Base-by-base conservation (phyloP, 2,888 invertebrate species). In the Agrenia bidenticulata region DNA sequence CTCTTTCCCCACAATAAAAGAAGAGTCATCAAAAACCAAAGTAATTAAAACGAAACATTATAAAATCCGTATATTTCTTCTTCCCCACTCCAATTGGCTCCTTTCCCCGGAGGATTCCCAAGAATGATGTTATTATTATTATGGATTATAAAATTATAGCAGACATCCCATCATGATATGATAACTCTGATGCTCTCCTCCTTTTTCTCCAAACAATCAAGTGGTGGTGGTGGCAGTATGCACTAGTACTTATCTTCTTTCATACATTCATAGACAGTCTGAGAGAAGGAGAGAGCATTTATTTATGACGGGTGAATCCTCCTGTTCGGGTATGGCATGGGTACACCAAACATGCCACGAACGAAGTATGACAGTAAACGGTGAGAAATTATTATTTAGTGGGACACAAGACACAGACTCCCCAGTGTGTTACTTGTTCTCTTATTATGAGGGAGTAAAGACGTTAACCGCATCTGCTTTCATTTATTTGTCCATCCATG, bases 11-110 rank as follows among this genome's bases (percentile, higher is more conserved):
- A 58, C 58, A 58, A 58, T 58, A 58, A 58, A 58, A 58, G 58
- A 58, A 58, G 58, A 58, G 58, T 41, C 58, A 58, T 58, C 58
- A 58, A 58, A 58, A 58, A 58, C 24, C 45, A 58, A 58, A 58
- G 58, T 58, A 58, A 58, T 58, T 58, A 58, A 58, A 58, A 45
- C 45, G 58, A 57, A 58, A 58, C 58, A 58, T 58, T 58, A 58
- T 58, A 58, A 58, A 58, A 58, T 58, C 41, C 41, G 41, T 37
- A 17, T 55, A 11, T 24, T 24, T 55, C 26, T 55, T 55, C 55
- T 55, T 55, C 55, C 15, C 55, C 32, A 24, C 55, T 21, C 23
- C 51, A 51, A 24, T 24, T 51, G 21, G 26, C 55, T 55, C 26
- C 27, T 15, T 51, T 51, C 32, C 55, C 32, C 26, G 32, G 5